Evolutionary conservation across 1,140 invertebrate species (phyloP), one percentile per base, ranked within the genome.

Genomic region (Galleria mellonella): DNA sequence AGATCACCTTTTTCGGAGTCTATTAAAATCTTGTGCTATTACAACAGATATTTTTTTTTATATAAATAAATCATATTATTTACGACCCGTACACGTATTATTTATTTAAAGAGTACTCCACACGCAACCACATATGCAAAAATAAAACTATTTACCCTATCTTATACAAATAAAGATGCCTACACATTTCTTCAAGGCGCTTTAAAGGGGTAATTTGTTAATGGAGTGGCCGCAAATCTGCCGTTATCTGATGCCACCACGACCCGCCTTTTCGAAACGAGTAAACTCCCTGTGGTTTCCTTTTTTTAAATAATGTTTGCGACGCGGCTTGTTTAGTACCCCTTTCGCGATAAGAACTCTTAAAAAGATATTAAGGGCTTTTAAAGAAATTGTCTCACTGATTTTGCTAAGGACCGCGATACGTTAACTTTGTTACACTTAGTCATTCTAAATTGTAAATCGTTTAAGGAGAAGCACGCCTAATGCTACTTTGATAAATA

Each of bases 201-300:
- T 69, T 69, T 65, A 69, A 69, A 72, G 62, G 58, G 62, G 70
- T 75, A 74, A 84, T 84, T 83, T 79, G 77, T 79, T 72, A 81
- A 83, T 81, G 77, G 74, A 58, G 53, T 55, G 57, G 60, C 61
- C 68, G 71, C 74, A 79, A 83, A 81, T 81, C 71, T 74, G 62
- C 45, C 43, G 61, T 68, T 82, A 84, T 84, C 81, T 72, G 74
- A 81, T 81, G 63, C 65, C 62, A 53, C 69, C 59, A 53, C 66
- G 61, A 72, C 66, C 72, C 62, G 67, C 70, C 64, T 69, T 70
- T 77, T 71, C 55, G 67, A 78, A 82, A 78, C 72, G 72, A 81
- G 67, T 72, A 71, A 72, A 83, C 55, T 72, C 55, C 40, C 48
- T 49, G 52, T 53, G 62, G 58, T 65, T 76, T 74, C 62, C 57